phyloP scores from a whole-genome alignment of 2,888 invertebrate genomes.

The Hylaea fasciaria region DNA sequence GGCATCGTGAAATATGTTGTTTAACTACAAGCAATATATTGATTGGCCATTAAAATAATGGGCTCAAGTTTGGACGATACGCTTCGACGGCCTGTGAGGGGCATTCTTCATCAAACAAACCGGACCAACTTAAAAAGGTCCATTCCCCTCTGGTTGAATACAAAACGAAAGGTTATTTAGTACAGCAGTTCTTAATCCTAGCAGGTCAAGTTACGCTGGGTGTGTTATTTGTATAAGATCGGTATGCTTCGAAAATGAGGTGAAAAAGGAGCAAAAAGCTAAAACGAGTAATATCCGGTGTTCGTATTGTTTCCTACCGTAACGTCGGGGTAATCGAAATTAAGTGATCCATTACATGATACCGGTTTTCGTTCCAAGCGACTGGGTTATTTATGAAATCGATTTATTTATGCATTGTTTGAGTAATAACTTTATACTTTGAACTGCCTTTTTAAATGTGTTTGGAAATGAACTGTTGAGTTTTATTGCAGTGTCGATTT shows the following conservation, averaged over 20 bases:
- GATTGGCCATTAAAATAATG: slow-evolving; percentile 80
- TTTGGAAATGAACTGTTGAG: not conserved
- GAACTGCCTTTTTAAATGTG: slow-evolving; percentile 20
- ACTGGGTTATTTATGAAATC: slow-evolving; percentile 72
- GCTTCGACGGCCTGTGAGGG: slow-evolving; percentile 65
- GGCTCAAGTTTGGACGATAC: slow-evolving; percentile 68
- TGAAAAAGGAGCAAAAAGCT: slow-evolving; percentile 75
- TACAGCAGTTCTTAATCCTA: slow-evolving; percentile 18
- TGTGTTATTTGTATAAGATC: slow-evolving; percentile 68
- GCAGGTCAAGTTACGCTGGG: slow-evolving; percentile 53
- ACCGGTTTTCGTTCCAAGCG: slow-evolving; percentile 72
- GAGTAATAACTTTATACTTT: slow-evolving; percentile 41
- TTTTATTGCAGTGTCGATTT: not conserved
- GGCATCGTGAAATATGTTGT: slow-evolving; percentile 67
- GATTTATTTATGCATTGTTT: slow-evolving; percentile 67
- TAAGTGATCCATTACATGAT: slow-evolving; percentile 83
- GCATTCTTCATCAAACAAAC: slow-evolving; percentile 60
- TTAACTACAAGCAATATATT: slow-evolving; percentile 73
- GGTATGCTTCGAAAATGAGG: slow-evolving; percentile 68
- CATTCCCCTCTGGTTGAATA: slow-evolving; percentile 26
- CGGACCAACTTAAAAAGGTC: slow-evolving; percentile 34
- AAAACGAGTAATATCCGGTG: slow-evolving; percentile 82
- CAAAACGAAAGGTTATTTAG: not conserved
- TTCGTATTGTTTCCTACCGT: slow-evolving; percentile 73
- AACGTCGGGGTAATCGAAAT: slow-evolving; percentile 78